Evolutionary conservation across 2,888 invertebrate species (phyloP), one percentile per base, ranked within the genome.

Genomic region (Dasypogon diadema): DNA sequence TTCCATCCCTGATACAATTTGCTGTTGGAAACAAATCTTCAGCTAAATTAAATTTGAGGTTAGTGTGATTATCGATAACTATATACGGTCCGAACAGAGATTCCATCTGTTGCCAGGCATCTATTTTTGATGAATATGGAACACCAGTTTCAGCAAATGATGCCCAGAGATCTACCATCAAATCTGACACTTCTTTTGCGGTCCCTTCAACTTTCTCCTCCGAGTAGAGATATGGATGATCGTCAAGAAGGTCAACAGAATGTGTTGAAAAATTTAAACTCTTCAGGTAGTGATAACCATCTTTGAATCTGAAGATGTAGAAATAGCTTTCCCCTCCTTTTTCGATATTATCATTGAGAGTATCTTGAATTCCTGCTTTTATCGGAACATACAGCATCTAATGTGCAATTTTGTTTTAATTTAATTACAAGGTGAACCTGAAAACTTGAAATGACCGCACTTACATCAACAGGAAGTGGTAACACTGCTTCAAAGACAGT

Each of bases 211-310:
- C 78, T 8, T 78, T 79, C 24, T 79, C 77, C 12, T 77, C 72
- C 22, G 80, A 79, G 48, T 34, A 81, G 79, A 88, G 88, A 78
- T 88, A 87, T 26, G 87, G 83, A 4, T 88, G 81, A 76, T 89
- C 88, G 77, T 88, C 87, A 1, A 87, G 87, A 78, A 88, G 88
- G 60, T 87, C 86, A 3, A 87, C 86, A n/a, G 79, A 82, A 82
- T 54, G 77, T 74, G 22, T 79, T 68, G 16, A 80, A 75, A 14
- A 80, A 81, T 46, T 81, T 3, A 81, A 80, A 78, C 30, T 3
- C 0, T 42, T 12, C 1, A 74, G 37, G n/a, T 48, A 22, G 14
- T 74, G 68, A 4, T 30, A n/a, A 1, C 30, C 77, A 78, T 79
- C 75, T 77, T 83, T n/a, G n/a, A n/a, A 86, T 76, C 85, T 84